Base-by-base conservation (phyloP, 2,888 invertebrate species). In the Drosophila kanekoi region DNA sequence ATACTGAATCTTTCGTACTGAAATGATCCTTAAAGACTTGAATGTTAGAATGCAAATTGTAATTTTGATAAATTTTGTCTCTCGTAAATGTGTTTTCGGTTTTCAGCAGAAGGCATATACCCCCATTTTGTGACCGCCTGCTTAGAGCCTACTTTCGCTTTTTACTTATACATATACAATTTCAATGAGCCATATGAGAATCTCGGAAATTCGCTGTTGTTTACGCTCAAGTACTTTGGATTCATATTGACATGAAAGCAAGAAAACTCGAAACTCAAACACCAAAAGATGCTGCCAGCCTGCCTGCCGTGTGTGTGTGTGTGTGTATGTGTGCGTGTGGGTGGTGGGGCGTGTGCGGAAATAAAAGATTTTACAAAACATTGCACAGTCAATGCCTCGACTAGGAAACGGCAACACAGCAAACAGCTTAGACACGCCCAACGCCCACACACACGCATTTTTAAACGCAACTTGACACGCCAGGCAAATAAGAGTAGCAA, bases 291-390 rank as follows among this genome's bases (percentile, higher is more conserved):
- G 70, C 14, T 20, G 44, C 53, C 28, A 8, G 28, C 28, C 28
- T 65, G 54, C 51, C 80, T 70, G 66, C 65, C 70, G 62, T 66
- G 71, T 40, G n/a, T 28, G 35, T 53, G 23, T 28, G 4, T 37
- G 10, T 9, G 4, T 3, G 32, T 41, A 28, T 48, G 56, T 40
- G 58, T n/a, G n/a, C n/a, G n/a, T n/a, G 44, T n/a, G 20, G 20
- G 5, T 4, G 20, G 5, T 0, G 33, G 10, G 37, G 23, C 45
- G 4, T 48, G 57, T 40, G 58, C 65, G 83, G 84, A 83, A 88
- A 88, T 88, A 83, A 83, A 83, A 88, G 74, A 83, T 86, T 83
- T 83, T 41, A 83, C 89, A 88, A 83, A 57, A 70, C 80, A 82
- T 79, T 85, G 82, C 86, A 68, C 85, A 83, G 83, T 52, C 87